phyloP scores from a whole-genome alignment of 2,888 invertebrate genomes.

The Megastigmus dorsalis region DNA sequence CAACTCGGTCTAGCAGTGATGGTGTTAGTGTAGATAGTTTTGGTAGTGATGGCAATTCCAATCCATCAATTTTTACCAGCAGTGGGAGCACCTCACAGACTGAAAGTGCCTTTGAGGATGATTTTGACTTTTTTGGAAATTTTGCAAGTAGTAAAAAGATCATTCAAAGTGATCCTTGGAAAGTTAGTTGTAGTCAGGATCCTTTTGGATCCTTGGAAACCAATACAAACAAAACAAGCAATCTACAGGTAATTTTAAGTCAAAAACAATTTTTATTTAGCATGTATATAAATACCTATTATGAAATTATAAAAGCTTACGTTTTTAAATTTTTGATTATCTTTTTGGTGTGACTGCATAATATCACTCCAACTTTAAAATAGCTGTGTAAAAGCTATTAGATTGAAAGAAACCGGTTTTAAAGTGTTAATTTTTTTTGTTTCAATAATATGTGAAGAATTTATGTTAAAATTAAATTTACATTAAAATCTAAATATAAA shows the following conservation, averaged over 20 bases:
- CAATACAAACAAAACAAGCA: slow-evolving; percentile 24
- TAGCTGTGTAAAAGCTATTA: too few relatives aligned
- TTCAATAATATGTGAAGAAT: too few relatives aligned
- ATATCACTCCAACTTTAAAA: too few relatives aligned
- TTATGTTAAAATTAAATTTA: too few relatives aligned
- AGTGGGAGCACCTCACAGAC: slow-evolving; percentile 83
- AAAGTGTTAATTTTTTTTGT: too few relatives aligned
- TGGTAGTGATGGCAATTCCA: slow-evolving; percentile 83
- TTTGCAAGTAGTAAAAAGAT: slow-evolving; percentile 76
- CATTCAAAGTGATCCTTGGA: slow-evolving; percentile 76
- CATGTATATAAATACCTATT: neutral
- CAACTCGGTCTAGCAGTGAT: slow-evolving; percentile 84
- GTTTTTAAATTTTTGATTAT: slow-evolving; percentile 12
- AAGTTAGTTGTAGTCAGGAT: slow-evolving; percentile 72
- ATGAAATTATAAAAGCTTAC: neutral
- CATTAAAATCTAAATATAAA: too few relatives aligned
- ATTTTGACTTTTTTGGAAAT: slow-evolving; percentile 82
- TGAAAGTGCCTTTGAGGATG: slow-evolving; percentile 89
- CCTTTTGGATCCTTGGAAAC: slow-evolving; percentile 76
- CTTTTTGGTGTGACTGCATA: too few relatives aligned
- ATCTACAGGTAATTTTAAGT: slow-evolving; percentile 38
- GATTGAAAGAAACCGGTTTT: too few relatives aligned
- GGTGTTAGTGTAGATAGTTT: slow-evolving; percentile 85
- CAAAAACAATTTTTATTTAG: neutral
- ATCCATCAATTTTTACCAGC: slow-evolving; percentile 76